Base-by-base conservation (phyloP, 1,140 invertebrate species). In the Hyphantria cunea region DNA sequence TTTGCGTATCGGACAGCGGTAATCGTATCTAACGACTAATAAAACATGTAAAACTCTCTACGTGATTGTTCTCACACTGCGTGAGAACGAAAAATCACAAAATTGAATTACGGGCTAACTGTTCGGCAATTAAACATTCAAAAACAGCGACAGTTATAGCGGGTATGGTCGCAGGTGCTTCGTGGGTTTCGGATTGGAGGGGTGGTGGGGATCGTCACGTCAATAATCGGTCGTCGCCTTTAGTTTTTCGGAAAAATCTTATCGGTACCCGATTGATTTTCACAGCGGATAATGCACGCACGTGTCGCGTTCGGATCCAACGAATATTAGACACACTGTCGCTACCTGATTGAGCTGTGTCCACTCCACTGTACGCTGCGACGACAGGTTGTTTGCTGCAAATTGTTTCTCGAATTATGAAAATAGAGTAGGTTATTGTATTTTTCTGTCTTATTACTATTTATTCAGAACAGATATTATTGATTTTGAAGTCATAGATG, bases 221-320 rank as follows among this genome's bases (percentile, higher is more conserved):
- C 62, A 63, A 61, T 88, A 86, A 90, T 90, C 85, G 86, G 86
- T 73, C 84, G 73, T 74, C 73, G 82, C 71, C 80, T 80, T 58
- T 14, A 58, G 72, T 74, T 87, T 87, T 86, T 87, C 71, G 74
- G 78, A 76, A 82, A 86, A 86, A 72, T 78, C 66, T 67, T 48
- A 37, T 70, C 71, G 70, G 58, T 76, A 42, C 41, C 54, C 62
- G 82, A 86, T 89, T 74, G 82, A 89, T 89, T 89, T 86, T 75
- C 86, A 88, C 80, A 84, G 83, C 80, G 75, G 77, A 87, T 87
- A 86, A 80, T 76, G 68, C 83, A 89, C 86, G 86, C 86, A 83
- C 86, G 86, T 89, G 86, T 74, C 76, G 33, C 42, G 37, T 44
- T 49, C 55, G 65, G 56, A 65, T 67, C 74, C 72, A 71, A 66